Conservation (phyloP, 2,888 invertebrate species). For the Erynnis tages region DNA sequence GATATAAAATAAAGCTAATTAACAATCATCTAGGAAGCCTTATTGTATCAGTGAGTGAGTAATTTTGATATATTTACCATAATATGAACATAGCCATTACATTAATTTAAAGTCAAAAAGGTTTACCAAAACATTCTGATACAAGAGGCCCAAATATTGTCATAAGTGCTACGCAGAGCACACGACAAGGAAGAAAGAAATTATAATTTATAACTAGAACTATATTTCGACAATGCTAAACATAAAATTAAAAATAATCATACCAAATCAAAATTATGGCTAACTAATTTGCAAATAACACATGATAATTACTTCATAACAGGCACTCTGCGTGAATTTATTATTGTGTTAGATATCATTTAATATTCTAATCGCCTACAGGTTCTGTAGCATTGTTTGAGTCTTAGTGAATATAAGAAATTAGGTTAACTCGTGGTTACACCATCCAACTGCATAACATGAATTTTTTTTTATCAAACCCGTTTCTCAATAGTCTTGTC, state of each 20-base stretch:
- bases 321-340: constrained; percentile 80
- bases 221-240: constrained; percentile 71
- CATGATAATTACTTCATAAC: constrained; percentile 69
- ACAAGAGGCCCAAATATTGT: constrained; percentile 51
- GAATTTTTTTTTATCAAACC: constrained; percentile 39
- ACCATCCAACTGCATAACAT: constrained; percentile 33
- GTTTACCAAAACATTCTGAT: constrained; percentile 52
- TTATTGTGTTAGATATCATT: constrained; percentile 61
- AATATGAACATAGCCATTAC: constrained; percentile 42
- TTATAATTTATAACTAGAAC: constrained; percentile 66
- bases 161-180: constrained; percentile 35
- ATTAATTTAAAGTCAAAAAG: constrained; percentile 40
- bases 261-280: constrained; percentile 74
- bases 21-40: constrained; percentile 64
- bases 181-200: constrained; percentile 46
- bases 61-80: constrained; percentile 47
- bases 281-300: constrained; percentile 63
- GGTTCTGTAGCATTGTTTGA: constrained; percentile 44
- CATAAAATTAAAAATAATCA: constrained; percentile 63
- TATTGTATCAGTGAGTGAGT: constrained; percentile 56
- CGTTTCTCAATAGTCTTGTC: constrained; percentile 18
- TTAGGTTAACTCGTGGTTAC: constrained; percentile 44
- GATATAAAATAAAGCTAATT: constrained; percentile 73
- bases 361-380: constrained; percentile 40
- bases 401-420: constrained; percentile 63